These are phyloP conservation scores for Gryllus longicercus DNA, from an alignment of 2,888 invertebrate species.

Conservation along the genomic window DNA sequence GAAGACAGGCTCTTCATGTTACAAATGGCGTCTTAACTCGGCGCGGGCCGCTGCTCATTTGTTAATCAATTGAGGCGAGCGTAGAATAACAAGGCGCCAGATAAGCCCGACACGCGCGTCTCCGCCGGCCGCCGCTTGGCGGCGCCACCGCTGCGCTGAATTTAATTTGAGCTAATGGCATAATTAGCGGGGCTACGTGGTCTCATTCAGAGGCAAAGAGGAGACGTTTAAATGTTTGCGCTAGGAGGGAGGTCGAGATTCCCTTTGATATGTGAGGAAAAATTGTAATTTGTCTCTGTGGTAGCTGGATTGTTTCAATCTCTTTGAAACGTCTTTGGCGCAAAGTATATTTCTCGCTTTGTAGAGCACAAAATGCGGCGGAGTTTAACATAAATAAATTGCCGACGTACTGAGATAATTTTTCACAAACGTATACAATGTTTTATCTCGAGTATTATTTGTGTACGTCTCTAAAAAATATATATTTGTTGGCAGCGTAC, in stretches of 20 bases:
- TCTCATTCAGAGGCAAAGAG: constrained; percentile 4
- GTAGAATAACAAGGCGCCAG: constrained; percentile 23
- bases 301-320: background rate
- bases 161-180: constrained; percentile 38
- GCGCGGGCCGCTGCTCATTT: constrained; percentile 19
- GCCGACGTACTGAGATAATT: background rate
- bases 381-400: background rate
- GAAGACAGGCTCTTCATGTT: constrained; percentile 4
- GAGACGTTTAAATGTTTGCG: background rate
- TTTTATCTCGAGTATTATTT: no score
- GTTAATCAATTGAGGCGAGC: constrained; percentile 24
- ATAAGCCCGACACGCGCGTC: background rate
- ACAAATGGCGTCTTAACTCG: constrained; percentile 17
- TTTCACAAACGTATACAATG: background rate
- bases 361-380: background rate
- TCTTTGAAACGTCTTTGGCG: background rate
- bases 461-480: no score
- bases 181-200: constrained; percentile 31
- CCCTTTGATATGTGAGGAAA: constrained; percentile 17
- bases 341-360: background rate
- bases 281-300: background rate
- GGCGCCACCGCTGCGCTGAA: constrained; percentile 29
- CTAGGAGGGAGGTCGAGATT: background rate
- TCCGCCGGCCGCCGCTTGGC: background rate
- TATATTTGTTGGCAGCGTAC: no score